These are phyloP conservation scores for Silurus asotus DNA, from an alignment of 2,113 vertebrate species.

Conservation along the genomic window DNA sequence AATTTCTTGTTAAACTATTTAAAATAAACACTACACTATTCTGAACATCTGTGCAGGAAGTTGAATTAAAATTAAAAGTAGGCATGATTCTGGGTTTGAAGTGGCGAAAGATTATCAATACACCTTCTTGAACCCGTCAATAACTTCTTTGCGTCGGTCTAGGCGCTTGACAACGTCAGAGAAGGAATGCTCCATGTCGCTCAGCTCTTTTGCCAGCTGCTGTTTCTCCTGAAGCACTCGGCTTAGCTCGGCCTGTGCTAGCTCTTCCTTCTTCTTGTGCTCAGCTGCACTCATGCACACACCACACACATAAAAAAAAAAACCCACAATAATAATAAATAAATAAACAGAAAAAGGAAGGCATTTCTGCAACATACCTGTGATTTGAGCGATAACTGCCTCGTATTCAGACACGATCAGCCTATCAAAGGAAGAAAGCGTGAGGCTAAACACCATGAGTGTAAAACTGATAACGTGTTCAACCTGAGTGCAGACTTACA, in stretches of 20 bases:
- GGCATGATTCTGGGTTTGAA: background rate
- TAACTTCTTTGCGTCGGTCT: slow-evolving; percentile 85
- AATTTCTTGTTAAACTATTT: no score
- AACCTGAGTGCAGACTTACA: slow-evolving; percentile 65
- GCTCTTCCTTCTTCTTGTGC: slow-evolving; percentile 75
- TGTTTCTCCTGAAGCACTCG: slow-evolving; percentile 78
- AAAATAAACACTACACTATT: no score
- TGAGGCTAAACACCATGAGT: background rate
- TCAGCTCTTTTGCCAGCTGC: slow-evolving; percentile 79
- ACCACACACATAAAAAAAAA: background rate
- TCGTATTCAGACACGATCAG: slow-evolving; percentile 86
- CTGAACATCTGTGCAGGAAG: background rate
- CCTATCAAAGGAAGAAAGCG: slow-evolving; percentile 62
- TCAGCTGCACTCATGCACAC: slow-evolving; percentile 66
- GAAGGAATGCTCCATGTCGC: slow-evolving; percentile 83
- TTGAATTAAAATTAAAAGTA: background rate
- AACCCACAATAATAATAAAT: no score
- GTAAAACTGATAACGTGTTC: background rate
- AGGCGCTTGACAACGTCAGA: slow-evolving; percentile 87
- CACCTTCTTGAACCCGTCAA: slow-evolving; percentile 86
- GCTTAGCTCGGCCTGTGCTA: slow-evolving; percentile 69
- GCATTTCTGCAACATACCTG: slow-evolving; percentile 67
- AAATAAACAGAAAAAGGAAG: background rate
- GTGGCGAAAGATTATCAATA: no score
- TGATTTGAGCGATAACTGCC: slow-evolving; percentile 74